phyloP scores from a whole-genome alignment of 1,140 invertebrate species.

The Drosophila nigromelanica region DNA sequence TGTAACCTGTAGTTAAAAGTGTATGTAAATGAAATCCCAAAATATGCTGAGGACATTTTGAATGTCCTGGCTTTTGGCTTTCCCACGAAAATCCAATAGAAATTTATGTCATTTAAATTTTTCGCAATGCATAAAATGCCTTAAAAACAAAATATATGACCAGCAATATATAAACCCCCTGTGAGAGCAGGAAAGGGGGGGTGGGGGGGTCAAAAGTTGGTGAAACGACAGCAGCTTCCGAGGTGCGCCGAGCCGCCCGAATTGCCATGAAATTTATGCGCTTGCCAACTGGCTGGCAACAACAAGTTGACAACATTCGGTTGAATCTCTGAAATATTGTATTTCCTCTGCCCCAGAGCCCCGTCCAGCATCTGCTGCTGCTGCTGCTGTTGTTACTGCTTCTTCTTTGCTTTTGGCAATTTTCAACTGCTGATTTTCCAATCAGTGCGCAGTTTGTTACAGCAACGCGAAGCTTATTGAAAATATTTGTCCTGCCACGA shows the following conservation, averaged over 20 bases:
- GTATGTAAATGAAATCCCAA: constrained; percentile 54
- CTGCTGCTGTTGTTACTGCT: not conserved
- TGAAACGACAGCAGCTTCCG: constrained; percentile 34
- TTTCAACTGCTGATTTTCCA: constrained; percentile 80
- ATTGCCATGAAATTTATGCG: constrained; percentile 75
- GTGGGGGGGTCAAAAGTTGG: constrained; percentile 1
- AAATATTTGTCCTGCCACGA: constrained; percentile 75
- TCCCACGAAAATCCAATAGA: constrained; percentile 66
- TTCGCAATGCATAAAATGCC: constrained; percentile 73
- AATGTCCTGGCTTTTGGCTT: constrained; percentile 28
- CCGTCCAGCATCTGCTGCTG: not conserved
- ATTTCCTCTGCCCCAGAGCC: constrained; percentile 11
- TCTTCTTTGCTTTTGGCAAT: constrained; percentile 53
- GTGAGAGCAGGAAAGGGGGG: not conserved
- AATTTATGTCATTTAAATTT: constrained; percentile 80
- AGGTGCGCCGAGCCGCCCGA: constrained; percentile 64
- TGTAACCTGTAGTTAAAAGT: constrained; percentile 16
- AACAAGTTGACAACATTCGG: constrained; percentile 63
- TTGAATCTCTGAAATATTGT: constrained; percentile 70
- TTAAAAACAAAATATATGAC: constrained; percentile 76
- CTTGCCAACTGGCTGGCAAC: constrained; percentile 60
- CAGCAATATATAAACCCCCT: constrained; percentile 49
- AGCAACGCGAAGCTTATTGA: constrained; percentile 65
- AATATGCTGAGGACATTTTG: constrained; percentile 35
- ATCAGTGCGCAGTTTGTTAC: constrained; percentile 79